These are phyloP conservation scores for Scyliorhinus canicula DNA, from an alignment of 2,797 vertebrate genomes.

Conservation along the genomic window DNA sequence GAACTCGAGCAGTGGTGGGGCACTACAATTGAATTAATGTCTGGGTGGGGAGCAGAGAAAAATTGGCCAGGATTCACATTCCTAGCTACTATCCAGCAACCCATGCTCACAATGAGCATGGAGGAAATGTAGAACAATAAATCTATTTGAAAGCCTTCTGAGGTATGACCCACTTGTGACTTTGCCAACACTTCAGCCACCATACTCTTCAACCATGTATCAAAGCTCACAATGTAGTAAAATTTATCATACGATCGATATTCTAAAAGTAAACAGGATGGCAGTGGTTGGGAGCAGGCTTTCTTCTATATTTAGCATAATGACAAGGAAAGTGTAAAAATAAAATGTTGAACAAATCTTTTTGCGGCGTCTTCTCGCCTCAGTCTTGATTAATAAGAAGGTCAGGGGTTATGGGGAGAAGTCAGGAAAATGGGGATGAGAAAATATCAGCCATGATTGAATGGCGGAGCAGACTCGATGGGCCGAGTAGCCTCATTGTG, in stretches of 20 bases:
- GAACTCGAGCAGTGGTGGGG: background rate
- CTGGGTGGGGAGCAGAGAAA: background rate
- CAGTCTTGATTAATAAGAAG: no score
- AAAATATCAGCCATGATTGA: no score
- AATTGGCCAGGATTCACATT: background rate
- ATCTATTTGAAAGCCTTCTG: background rate
- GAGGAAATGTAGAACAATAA: background rate
- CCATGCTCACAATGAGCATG: background rate
- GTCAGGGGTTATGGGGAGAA: no score
- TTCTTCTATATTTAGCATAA: background rate
- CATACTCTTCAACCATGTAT: background rate
- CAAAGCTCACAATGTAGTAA: background rate
- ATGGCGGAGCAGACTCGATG: no score
- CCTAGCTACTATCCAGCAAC: background rate
- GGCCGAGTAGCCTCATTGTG: no score
- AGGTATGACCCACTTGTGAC: background rate
- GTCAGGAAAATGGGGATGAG: no score
- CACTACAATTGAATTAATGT: background rate
- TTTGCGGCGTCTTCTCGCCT: background rate
- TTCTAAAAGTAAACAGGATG: background rate
- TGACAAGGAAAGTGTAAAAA: background rate
- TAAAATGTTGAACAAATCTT: background rate
- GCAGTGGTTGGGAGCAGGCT: background rate
- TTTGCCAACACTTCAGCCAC: background rate
- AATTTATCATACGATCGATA: background rate